Evolutionary conservation across 1,140 invertebrate species (phyloP).

Genomic region (Prorops nasuta): DNA sequence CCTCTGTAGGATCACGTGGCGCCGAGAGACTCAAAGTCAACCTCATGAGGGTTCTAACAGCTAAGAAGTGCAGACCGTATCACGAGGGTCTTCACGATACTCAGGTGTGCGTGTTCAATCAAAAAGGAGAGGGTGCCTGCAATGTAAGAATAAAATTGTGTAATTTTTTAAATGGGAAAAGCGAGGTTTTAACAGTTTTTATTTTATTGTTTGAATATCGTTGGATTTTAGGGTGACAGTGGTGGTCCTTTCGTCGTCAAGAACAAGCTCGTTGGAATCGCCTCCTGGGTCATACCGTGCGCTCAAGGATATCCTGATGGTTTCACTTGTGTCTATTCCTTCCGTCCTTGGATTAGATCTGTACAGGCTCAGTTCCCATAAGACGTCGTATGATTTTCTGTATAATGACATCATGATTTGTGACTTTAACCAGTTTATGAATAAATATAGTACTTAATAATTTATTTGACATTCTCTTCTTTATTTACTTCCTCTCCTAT

Average conservation of each 20-base stretch:
- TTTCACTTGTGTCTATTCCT: conserved; percentile 53
- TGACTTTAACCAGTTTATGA: too few species aligned
- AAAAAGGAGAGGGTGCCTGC: conserved; percentile 55
- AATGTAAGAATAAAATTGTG: conserved; percentile 43
- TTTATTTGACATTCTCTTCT: too few species aligned
- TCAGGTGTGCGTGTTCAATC: conserved; percentile 60
- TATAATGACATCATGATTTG: not conserved
- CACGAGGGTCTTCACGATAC: too few species aligned
- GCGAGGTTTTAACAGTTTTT: too few species aligned
- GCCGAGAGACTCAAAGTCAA: too few species aligned
- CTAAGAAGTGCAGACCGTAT: too few species aligned
- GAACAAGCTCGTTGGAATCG: conserved; percentile 58
- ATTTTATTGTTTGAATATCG: conserved; percentile 2
- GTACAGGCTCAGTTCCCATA: too few species aligned
- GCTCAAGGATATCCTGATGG: conserved; percentile 63
- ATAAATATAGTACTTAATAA: too few species aligned
- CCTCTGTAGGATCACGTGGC: too few species aligned
- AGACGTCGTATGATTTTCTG: not conserved
- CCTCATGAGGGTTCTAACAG: too few species aligned
- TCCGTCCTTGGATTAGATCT: not conserved
- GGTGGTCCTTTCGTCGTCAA: conserved; percentile 50
- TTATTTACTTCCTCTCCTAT: too few species aligned
- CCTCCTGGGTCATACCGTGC: conserved; percentile 64
- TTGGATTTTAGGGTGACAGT: conserved; percentile 58
- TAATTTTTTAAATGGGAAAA: not conserved